Evolutionary conservation across 2,888 invertebrate species (phyloP).

Genomic region (Lomographa bimaculata): DNA sequence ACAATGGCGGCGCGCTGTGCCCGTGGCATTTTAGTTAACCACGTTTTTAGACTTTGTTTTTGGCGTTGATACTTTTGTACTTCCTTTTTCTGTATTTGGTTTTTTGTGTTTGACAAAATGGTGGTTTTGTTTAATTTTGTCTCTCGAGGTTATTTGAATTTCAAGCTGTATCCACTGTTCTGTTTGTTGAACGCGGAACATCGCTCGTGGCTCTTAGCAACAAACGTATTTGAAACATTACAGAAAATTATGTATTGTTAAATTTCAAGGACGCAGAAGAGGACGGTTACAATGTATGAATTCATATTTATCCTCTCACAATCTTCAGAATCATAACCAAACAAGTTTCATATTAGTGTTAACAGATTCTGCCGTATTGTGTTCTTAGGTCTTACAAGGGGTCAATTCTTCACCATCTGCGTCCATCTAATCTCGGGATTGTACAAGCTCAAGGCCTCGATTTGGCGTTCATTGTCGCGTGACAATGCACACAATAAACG

Average conservation of each 20-base stretch:
- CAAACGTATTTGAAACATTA: too few relatives aligned
- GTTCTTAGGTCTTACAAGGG: conserved; percentile 40
- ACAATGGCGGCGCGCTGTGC: conserved; percentile 75
- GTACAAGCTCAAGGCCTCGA: conserved; percentile 66
- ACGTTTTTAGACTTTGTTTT: conserved; percentile 65
- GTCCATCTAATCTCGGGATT: conserved; percentile 64
- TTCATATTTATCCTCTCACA: conserved; percentile 19
- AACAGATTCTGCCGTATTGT: conserved; percentile 34
- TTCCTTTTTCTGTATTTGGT: conserved; percentile 37
- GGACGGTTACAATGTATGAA: conserved; percentile 10
- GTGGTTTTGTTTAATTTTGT: conserved; percentile 27
- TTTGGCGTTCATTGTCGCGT: conserved; percentile 43
- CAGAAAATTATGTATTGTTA: too few relatives aligned
- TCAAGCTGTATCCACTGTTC: conserved; percentile 10
- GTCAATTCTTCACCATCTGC: conserved; percentile 50
- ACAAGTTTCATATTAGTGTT: conserved; percentile 32
- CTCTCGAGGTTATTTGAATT: conserved; percentile 9
- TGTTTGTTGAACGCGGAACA: too few relatives aligned
- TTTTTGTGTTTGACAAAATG: conserved; percentile 26
- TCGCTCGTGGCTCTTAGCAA: too few relatives aligned
- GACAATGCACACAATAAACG: conserved; percentile 58
- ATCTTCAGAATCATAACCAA: conserved; percentile 22
- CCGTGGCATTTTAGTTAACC: conserved; percentile 73
- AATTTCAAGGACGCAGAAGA: conserved; percentile 10
- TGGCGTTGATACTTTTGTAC: conserved; percentile 48